Evolutionary conservation across 2,113 vertebrate species (phyloP).

Genomic region (Syrmaticus mikado): DNA sequence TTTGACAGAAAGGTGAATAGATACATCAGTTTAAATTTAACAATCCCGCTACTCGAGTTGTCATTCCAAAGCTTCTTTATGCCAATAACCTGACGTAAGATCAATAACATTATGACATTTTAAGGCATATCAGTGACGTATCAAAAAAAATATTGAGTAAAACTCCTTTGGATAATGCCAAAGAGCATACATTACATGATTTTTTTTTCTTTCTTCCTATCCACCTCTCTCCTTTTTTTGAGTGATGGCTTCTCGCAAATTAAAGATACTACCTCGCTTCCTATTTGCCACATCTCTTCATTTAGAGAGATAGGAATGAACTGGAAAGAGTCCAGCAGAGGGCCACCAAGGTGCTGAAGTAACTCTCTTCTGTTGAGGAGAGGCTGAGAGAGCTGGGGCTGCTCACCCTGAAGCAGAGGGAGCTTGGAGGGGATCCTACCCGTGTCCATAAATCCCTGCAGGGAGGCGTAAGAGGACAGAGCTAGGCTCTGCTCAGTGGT

Average conservation of each 20-base stretch:
- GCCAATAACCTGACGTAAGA: not conserved
- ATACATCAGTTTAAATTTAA: slow-evolving; percentile 51
- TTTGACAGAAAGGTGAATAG: slow-evolving; percentile 47
- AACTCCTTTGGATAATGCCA: not conserved
- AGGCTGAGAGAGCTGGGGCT: not conserved
- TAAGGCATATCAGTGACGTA: slow-evolving; percentile 7
- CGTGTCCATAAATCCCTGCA: not conserved
- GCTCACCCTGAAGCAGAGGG: not conserved
- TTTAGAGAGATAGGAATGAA: not conserved
- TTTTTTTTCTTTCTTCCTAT: not conserved
- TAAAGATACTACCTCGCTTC: not conserved
- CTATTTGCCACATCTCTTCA: not conserved
- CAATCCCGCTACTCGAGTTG: slow-evolving; percentile 31
- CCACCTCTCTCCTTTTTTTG: not conserved
- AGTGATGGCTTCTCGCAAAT: not conserved
- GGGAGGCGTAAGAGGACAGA: not conserved
- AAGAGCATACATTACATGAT: not conserved
- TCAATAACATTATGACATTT: slow-evolving; percentile 48
- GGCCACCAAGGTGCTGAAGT: not conserved
- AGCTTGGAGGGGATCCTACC: not conserved
- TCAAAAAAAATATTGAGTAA: slow-evolving; percentile 1
- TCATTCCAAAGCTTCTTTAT: slow-evolving; percentile 43
- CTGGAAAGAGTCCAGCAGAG: not conserved
- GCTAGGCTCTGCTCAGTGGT: not conserved
- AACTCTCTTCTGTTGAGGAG: not conserved